Evolutionary conservation across 2,797 vertebrate species (phyloP).

Genomic region (Aplochiton taeniatus): DNA sequence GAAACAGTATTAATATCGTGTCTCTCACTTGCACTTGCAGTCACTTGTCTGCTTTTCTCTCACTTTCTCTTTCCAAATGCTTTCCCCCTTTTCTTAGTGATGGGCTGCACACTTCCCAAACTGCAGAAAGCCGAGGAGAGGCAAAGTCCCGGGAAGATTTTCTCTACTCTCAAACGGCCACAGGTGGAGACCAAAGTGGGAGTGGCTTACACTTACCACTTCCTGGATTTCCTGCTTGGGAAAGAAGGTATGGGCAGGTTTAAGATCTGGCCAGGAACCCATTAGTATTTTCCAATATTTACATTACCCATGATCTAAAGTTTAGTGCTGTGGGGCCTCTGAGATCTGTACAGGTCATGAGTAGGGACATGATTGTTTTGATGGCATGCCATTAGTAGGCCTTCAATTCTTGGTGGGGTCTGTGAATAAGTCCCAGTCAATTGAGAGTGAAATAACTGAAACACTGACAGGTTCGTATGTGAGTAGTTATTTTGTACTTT

Average conservation of each 20-base stretch:
- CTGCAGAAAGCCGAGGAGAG: slow-evolving; percentile 81
- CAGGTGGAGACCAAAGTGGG: slow-evolving; percentile 95
- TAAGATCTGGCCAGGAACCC: background rate
- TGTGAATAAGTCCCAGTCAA: no score
- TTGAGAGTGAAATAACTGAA: no score
- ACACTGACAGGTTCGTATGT: no score
- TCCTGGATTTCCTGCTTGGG: slow-evolving; percentile 90
- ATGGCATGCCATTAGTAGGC: no score
- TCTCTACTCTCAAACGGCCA: slow-evolving; percentile 90
- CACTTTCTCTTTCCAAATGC: background rate
- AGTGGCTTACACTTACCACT: slow-evolving; percentile 90
- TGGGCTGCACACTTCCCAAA: slow-evolving; percentile 94
- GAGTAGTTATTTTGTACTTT: no score
- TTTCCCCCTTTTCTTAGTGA: slow-evolving; percentile 45
- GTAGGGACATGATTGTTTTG: no score
- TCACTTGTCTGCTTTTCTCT: background rate
- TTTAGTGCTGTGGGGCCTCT: background rate
- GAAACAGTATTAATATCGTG: slow-evolving; percentile 1
- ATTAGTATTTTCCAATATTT: background rate
- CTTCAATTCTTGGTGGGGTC: no score
- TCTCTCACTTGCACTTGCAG: no score
- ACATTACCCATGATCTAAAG: no score
- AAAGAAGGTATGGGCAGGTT: slow-evolving; percentile 77
- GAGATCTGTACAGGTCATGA: no score
- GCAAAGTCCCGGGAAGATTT: slow-evolving; percentile 92